A percentile compares a stretch with the other conserved stretches of the same genome.
Evolutionary conservation across 2,888 invertebrate genomes (phyloP).

Genomic region (Halocaridina rubra): DNA sequence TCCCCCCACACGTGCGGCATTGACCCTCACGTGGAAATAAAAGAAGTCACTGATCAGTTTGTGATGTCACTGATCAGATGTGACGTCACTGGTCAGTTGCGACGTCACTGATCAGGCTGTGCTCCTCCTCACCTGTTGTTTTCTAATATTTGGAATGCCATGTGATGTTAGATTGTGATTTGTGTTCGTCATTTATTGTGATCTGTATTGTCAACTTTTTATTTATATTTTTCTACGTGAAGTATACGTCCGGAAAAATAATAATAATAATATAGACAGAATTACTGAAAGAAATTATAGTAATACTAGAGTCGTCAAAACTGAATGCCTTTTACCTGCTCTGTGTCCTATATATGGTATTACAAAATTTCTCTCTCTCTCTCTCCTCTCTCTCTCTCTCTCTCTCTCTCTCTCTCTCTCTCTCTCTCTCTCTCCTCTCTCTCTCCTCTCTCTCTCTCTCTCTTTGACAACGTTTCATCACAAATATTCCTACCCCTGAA

Average conservation of each 20-base stretch:
- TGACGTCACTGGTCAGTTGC: conserved; percentile 17
- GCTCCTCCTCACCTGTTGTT: conserved; percentile 44
- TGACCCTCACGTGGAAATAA: not conserved
- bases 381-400: not conserved
- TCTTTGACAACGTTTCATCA: no score
- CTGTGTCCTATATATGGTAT: not conserved
- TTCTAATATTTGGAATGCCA: conserved; percentile 52
- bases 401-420: not conserved
- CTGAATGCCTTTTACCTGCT: conserved; percentile 13
- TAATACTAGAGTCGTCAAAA: conserved; percentile 27
- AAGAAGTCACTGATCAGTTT: conserved; percentile 25
- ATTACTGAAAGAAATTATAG: not conserved
- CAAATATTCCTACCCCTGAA: no score
- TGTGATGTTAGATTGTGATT: conserved; percentile 49
- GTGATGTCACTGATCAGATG: conserved; percentile 34
- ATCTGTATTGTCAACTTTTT: conserved; percentile 48
- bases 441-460: no score
- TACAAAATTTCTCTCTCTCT: not conserved
- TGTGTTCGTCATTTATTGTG: conserved; percentile 48
- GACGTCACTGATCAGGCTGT: conserved; percentile 57
- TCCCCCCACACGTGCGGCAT: conserved; percentile 1
- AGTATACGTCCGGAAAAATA: conserved; percentile 36
- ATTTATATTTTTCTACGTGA: conserved; percentile 55
- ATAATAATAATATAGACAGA: conserved; percentile 7
- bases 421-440: no score